Conservation (phyloP, 2,113 vertebrate genomes). For the Phoenicopterus ruber region DNA sequence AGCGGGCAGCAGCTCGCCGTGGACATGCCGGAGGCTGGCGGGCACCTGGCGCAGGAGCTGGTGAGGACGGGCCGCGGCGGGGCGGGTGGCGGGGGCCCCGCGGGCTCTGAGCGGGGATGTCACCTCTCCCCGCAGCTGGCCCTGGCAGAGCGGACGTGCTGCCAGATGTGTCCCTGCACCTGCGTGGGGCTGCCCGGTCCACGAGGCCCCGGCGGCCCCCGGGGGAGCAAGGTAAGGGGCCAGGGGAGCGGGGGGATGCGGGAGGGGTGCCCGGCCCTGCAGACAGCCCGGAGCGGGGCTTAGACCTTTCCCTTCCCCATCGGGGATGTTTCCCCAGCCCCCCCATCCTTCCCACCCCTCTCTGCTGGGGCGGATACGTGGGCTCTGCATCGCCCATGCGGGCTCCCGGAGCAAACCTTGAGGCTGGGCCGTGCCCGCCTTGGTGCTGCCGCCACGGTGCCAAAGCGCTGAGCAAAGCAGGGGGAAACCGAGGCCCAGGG, state of each 20-base stretch:
- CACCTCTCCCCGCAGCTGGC: background rate
- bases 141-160: background rate
- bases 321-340: background rate
- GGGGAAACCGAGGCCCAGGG: background rate
- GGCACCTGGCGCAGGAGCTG: background rate
- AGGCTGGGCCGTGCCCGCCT: background rate
- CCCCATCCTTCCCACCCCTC: background rate
- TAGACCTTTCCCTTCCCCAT: background rate
- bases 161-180: background rate
- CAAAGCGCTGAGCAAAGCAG: too few species aligned
- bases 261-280: background rate
- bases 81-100: background rate
- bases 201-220: background rate
- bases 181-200: background rate
- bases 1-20: background rate
- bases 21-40: background rate
- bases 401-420: background rate
- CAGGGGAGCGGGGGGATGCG: too few species aligned
- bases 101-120: background rate
- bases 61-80: background rate
- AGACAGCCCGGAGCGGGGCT: background rate
- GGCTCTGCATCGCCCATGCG: background rate
- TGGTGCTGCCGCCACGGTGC: too few species aligned
- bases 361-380: background rate
- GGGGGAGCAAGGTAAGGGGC: background rate